Percentiles rank a stretch among this genome's conserved stretches.
These are phyloP conservation scores for Malacosoma neustria DNA, from an alignment of 2,888 invertebrate genomes.

Conservation along the genomic window DNA sequence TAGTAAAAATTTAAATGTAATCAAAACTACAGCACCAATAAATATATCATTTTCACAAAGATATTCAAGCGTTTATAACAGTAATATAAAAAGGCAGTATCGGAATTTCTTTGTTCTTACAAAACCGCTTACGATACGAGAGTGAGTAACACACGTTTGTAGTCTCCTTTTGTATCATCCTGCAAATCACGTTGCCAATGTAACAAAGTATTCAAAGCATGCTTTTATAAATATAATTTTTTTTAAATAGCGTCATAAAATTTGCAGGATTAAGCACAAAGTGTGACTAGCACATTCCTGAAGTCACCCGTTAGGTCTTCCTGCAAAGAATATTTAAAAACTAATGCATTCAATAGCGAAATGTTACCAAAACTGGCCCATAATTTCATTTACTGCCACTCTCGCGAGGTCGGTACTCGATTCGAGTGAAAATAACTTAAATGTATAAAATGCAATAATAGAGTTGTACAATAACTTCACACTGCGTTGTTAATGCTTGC, in stretches of 20 bases:
- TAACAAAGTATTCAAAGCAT: conserved; percentile 37
- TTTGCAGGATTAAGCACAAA: conserved; percentile 68
- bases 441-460: conserved; percentile 43
- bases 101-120: conserved; percentile 40
- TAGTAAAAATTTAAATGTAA: conserved; percentile 62
- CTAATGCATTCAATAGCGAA: conserved; percentile 41
- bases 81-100: conserved; percentile 65
- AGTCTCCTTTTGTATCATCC: conserved; percentile 83
- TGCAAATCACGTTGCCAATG: conserved; percentile 68
- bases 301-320: conserved; percentile 82
- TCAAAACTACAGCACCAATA: conserved; percentile 73
- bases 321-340: conserved; percentile 70
- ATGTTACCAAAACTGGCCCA: conserved; percentile 56
- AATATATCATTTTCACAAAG: conserved; percentile 71
- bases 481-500: conserved; percentile 33
- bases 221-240: conserved; percentile 31
- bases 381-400: conserved; percentile 37
- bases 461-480: conserved; percentile 27
- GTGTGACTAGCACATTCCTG: conserved; percentile 77
- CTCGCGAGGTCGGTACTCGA: conserved; percentile 32
- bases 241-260: conserved; percentile 38
- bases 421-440: conserved; percentile 18
- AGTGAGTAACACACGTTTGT: conserved; percentile 78
- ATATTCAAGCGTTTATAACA: conserved; percentile 63
- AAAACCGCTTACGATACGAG: conserved; percentile 54